phyloP scores from a whole-genome alignment of 2,113 vertebrate species.

The Esox niger region DNA sequence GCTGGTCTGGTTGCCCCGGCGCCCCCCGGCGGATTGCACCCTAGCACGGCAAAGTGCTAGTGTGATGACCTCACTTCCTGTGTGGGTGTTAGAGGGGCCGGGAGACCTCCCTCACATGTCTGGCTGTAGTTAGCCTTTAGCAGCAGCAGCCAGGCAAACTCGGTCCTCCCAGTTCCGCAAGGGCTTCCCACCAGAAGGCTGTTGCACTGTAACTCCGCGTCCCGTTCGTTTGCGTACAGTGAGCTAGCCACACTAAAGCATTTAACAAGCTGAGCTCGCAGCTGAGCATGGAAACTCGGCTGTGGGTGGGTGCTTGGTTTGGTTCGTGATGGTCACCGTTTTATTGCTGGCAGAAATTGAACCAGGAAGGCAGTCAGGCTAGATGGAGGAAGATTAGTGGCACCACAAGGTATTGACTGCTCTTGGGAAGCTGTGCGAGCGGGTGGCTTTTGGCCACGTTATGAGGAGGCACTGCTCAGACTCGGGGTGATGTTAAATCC shows the following conservation, averaged over 20 bases:
- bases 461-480: slow-evolving; percentile 47
- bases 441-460: slow-evolving; percentile 64
- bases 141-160: slow-evolving; percentile 38
- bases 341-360: slow-evolving; percentile 66
- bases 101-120: slow-evolving; percentile 49
- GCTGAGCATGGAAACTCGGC: slow-evolving; percentile 42
- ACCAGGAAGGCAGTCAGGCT: slow-evolving; percentile 31
- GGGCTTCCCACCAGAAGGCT: slow-evolving; percentile 18
- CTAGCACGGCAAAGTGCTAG: slow-evolving; percentile 46
- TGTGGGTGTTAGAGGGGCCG: slow-evolving; percentile 65
- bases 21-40: slow-evolving; percentile 49
- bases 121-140: slow-evolving; percentile 58
- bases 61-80: slow-evolving; percentile 71
- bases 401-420: slow-evolving; percentile 63
- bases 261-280: slow-evolving; percentile 60
- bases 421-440: slow-evolving; percentile 65
- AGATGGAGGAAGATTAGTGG: slow-evolving; percentile 53
- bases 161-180: slow-evolving; percentile 33
- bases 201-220: too few species aligned
- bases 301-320: too few species aligned
- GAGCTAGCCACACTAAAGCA: slow-evolving; percentile 49
- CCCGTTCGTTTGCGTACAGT: slow-evolving; percentile 46
- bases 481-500: slow-evolving; percentile 64
- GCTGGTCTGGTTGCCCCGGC: slow-evolving; percentile 57
- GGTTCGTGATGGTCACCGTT: slow-evolving; percentile 47